Conservation (phyloP, 2,888 invertebrate species). For the Plemyria rubiginata region DNA sequence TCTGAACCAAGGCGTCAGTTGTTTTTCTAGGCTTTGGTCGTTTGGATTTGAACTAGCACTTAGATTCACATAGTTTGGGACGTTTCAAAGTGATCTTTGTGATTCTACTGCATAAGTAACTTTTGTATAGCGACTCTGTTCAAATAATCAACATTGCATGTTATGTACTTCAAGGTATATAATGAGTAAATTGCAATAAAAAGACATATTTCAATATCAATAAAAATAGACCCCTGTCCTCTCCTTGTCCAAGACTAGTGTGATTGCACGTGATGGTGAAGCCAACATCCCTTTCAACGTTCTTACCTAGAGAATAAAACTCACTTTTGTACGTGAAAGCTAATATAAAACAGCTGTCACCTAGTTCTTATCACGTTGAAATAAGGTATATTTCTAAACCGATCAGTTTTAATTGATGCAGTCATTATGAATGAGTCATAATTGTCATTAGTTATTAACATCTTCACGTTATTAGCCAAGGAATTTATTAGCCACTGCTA, state of each 20-base stretch:
- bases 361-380: background rate
- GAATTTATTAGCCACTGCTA: background rate
- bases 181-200: background rate
- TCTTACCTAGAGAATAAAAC: conserved; percentile 3
- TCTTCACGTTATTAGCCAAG: conserved; percentile 1
- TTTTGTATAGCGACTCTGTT: too few species aligned
- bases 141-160: too few species aligned
- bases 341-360: background rate
- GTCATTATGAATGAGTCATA: background rate
- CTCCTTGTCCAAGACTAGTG: background rate
- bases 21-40: too few species aligned
- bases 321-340: background rate
- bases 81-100: too few species aligned
- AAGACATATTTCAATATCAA: background rate
- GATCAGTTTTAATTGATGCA: conserved; percentile 2
- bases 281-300: background rate
- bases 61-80: too few species aligned
- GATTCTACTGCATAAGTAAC: too few species aligned
- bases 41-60: too few species aligned
- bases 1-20: too few species aligned
- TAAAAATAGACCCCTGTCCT: background rate
- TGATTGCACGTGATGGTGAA: background rate
- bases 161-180: too few species aligned
- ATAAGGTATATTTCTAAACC: background rate
- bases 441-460: background rate